Evolutionary conservation across 1,140 invertebrate genomes (phyloP), one percentile per base, ranked within the genome.

Genomic region (Lepeophtheirus salmonis): DNA sequence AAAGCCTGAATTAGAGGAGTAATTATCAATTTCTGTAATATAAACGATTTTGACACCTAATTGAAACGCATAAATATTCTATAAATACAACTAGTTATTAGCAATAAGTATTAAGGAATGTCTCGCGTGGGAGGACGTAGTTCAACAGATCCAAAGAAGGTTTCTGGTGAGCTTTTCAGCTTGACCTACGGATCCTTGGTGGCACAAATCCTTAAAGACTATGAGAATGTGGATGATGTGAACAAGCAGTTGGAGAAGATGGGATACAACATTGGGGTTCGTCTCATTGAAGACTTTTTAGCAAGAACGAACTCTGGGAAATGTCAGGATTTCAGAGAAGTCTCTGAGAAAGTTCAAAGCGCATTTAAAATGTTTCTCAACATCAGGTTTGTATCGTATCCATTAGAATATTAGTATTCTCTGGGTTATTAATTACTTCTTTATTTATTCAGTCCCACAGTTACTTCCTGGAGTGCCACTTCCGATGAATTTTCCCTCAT

Each of bases 121-220:
- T 16, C n/a, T 69, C 73, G 65, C 70, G 73, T 0, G 72, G 72
- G 59, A 72, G 71, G 51, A 72, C 73, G 67, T 73, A 70, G 3
- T 72, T 64, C 53, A 65, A 67, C 64, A 68, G 53, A 67, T 80
- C 80, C 58, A 70, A 95, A 61, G 59, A 61, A 61, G 22, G 59
- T 61, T 89, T 96, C 92, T 77, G 89, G 89, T 4, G 95, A 99
- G 71, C 74, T 99, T 49, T 86, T 99, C 66, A 95, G 89, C 1
- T 74, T 99, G 25, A 98, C 95, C 2, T 99, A 99, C 74, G 96
- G 96, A 50, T 87, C 95, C 2, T 72, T 99, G 17, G 92, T 99
- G 0, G 83, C 89, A 13, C 94, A 98, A 75, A 81, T 99, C 69
- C 72, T 98, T 16, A 91, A 94, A 73, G 96, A 99, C 74, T 89